A percentile compares a stretch with the other conserved stretches of the same genome.
Evolutionary conservation across 2,888 invertebrate species (phyloP).

Genomic region (Chymomyza caudatula): DNA sequence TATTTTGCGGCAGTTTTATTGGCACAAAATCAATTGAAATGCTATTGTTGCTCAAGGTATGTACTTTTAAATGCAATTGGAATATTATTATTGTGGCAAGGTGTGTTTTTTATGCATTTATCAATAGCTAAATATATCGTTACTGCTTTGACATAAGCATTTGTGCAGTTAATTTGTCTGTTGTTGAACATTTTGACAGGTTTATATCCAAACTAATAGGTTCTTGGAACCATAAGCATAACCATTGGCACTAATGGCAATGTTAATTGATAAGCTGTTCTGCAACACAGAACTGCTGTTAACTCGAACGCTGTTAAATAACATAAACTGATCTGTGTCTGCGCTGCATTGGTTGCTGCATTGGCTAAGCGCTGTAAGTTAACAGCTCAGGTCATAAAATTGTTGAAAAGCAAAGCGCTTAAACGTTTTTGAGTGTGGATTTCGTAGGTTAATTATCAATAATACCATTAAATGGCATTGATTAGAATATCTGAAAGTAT

Average conservation of each 20-base stretch:
- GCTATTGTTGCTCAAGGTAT: constrained; percentile 11
- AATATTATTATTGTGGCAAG: not conserved
- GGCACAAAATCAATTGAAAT: constrained; percentile 35
- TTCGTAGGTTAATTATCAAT: too few species aligned
- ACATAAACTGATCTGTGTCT: not conserved
- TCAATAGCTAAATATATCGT: not conserved
- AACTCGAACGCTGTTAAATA: not conserved
- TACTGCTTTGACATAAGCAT: not conserved
- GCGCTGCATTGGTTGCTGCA: not conserved
- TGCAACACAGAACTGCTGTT: not conserved
- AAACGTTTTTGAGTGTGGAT: not conserved
- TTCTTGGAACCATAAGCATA: not conserved
- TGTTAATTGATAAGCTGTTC: not conserved
- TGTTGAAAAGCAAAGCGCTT: not conserved
- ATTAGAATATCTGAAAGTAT: not conserved
- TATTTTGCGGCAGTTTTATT: constrained; percentile 16
- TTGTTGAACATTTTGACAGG: not conserved
- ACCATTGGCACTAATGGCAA: not conserved
- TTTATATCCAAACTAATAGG: not conserved
- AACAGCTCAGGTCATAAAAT: not conserved
- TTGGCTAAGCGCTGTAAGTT: not conserved
- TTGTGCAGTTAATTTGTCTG: too few species aligned
- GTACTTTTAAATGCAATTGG: constrained; percentile 14
- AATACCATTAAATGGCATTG: not conserved
- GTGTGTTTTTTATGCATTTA: not conserved